Evolutionary conservation across 2,888 invertebrate genomes (phyloP).

Genomic region (Drosophila sordidula): DNA sequence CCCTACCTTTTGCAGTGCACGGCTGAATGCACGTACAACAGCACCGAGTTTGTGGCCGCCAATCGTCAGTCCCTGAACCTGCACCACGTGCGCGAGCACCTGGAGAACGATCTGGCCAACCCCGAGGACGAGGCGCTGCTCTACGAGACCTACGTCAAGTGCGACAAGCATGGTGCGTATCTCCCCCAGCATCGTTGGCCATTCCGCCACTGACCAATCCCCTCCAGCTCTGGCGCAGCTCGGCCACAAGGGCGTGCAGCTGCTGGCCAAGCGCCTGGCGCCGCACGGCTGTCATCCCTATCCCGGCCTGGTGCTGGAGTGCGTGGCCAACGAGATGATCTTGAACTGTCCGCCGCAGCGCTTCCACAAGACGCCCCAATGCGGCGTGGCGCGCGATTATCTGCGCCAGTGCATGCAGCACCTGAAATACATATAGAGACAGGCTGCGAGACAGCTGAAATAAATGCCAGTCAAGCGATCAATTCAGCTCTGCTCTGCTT

Average conservation of each 20-base stretch:
- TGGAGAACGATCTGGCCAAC: conserved; percentile 53
- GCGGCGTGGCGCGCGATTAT: conserved; percentile 53
- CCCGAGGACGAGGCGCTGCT: conserved; percentile 52
- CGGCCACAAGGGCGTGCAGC: conserved; percentile 40
- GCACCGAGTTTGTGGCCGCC: conserved; percentile 54
- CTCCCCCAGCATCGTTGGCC: accelerated
- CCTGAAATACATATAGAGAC: conserved; percentile 22
- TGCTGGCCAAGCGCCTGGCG: conserved; percentile 47
- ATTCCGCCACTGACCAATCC: neutral
- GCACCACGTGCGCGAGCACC: conserved; percentile 44
- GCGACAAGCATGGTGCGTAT: conserved; percentile 67
- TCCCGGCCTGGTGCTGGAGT: conserved; percentile 73
- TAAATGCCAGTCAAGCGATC: conserved; percentile 19
- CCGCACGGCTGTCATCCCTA: conserved; percentile 61
- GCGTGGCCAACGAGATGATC: conserved; percentile 74
- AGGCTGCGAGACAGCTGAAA: conserved; percentile 14
- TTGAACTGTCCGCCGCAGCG: conserved; percentile 64
- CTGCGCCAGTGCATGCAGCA: conserved; percentile 60
- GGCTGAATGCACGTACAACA: conserved; percentile 72
- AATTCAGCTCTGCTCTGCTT: neutral
- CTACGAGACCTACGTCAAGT: conserved; percentile 64
- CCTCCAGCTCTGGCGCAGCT: conserved; percentile 54
- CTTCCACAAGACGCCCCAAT: conserved; percentile 56
- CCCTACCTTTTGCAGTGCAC: conserved; percentile 57
- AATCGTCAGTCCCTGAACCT: conserved; percentile 61